Evolutionary conservation across 1,140 invertebrate species (phyloP).

Genomic region (Drosophila albomicans): DNA sequence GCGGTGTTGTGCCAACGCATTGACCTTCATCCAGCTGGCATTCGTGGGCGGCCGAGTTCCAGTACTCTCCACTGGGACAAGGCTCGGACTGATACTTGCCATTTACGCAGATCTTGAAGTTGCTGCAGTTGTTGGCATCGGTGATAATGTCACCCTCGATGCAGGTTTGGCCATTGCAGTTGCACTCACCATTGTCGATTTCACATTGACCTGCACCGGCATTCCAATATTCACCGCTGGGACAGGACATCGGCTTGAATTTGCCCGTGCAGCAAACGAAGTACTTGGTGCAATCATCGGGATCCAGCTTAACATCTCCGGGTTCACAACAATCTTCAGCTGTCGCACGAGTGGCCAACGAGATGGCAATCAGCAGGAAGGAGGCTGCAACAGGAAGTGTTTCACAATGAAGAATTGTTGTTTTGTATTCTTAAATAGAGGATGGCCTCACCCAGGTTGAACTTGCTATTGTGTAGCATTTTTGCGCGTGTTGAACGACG

Average conservation of each 20-base stretch:
- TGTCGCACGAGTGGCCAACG: slow-evolving; percentile 30
- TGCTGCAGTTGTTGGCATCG: not conserved
- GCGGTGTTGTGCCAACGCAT: not conserved
- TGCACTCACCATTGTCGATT: slow-evolving; percentile 36
- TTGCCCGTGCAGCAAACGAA: slow-evolving; percentile 52
- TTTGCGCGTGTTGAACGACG: slow-evolving; percentile 37
- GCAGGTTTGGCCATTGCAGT: slow-evolving; percentile 21
- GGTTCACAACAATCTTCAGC: slow-evolving; percentile 55
- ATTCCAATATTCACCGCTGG: slow-evolving; percentile 50
- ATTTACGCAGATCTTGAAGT: not conserved
- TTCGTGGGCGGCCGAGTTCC: not conserved
- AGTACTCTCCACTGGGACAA: slow-evolving; percentile 1
- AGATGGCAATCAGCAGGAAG: slow-evolving; percentile 31
- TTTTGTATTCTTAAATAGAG: not conserved
- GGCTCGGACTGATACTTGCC: not conserved
- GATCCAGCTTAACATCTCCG: slow-evolving; percentile 51
- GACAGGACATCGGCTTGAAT: slow-evolving; percentile 55
- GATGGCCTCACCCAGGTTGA: slow-evolving; percentile 48
- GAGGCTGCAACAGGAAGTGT: slow-evolving; percentile 21
- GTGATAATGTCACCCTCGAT: not conserved
- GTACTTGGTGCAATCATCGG: slow-evolving; percentile 56
- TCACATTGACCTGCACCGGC: not conserved
- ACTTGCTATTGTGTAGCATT: slow-evolving; percentile 43
- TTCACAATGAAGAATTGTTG: not conserved
- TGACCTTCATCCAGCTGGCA: not conserved